Percentiles rank a stretch among this genome's conserved stretches.
Evolutionary conservation across 35 echinoderm and acorn worm species (phyloP).

Genomic region (Heliocidaris tuberculata): DNA sequence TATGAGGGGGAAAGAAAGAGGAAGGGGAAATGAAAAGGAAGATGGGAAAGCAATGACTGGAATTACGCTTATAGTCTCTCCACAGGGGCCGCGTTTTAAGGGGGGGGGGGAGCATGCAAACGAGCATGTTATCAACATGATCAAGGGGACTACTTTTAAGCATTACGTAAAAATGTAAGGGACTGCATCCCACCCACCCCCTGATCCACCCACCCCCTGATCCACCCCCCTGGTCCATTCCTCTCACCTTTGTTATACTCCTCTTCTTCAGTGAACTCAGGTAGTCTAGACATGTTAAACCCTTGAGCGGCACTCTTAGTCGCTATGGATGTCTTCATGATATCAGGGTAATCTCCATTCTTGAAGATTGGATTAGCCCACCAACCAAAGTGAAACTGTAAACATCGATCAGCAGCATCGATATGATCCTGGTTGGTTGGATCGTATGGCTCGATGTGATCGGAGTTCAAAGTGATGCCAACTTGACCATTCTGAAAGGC

Average conservation of each 20-base stretch:
- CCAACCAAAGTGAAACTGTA: slow-evolving; percentile 87
- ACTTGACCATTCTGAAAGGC: slow-evolving; percentile 61
- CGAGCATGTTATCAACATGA: too few relatives aligned
- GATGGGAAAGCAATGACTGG: neutral
- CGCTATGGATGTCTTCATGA: slow-evolving; percentile 81
- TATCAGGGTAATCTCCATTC: slow-evolving; percentile 82
- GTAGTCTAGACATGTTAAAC: slow-evolving; percentile 63
- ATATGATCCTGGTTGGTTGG: slow-evolving; percentile 46
- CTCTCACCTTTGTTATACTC: neutral
- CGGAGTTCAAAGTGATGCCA: slow-evolving; percentile 83
- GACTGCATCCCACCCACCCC: neutral
- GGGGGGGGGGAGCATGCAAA: neutral
- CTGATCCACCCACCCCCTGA: neutral
- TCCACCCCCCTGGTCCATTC: neutral
- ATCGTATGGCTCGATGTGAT: slow-evolving; percentile 66
- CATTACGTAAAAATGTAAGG: too few relatives aligned
- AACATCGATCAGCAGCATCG: slow-evolving; percentile 63
- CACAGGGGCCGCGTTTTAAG: neutral
- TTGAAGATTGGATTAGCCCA: slow-evolving; percentile 76
- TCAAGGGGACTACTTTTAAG: too few relatives aligned
- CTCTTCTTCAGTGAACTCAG: slow-evolving; percentile 76
- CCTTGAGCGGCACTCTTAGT: slow-evolving; percentile 67
- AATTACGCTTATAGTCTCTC: neutral
- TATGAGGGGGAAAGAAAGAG: too few relatives aligned
- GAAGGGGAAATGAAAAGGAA: neutral